Evolutionary conservation across 2,888 invertebrate genomes (phyloP).

Genomic region (Chironomus tentans): DNA sequence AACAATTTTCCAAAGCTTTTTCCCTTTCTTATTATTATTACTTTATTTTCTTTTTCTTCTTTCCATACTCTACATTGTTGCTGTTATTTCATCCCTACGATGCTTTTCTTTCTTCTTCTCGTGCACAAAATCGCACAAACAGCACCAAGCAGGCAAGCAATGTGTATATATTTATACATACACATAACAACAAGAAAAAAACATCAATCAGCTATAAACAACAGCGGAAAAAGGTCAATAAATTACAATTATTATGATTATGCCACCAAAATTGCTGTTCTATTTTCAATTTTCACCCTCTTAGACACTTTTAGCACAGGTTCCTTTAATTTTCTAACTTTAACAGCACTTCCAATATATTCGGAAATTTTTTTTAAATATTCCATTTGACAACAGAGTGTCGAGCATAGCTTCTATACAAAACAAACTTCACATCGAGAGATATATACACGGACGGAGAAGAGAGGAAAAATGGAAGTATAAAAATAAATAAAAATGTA

Average conservation of each 20-base stretch:
- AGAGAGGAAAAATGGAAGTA: conserved; percentile 18
- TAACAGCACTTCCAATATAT: background rate
- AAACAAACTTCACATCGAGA: conserved; percentile 7
- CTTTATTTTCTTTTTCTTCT: background rate
- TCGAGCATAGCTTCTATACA: background rate
- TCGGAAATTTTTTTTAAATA: background rate
- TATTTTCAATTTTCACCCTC: background rate
- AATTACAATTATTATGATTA: conserved; percentile 6
- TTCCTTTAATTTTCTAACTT: background rate
- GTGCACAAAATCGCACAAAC: too few species aligned
- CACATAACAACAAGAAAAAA: conserved; percentile 18
- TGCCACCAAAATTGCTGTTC: background rate
- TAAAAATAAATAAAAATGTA: conserved; percentile 23
- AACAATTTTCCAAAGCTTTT: background rate
- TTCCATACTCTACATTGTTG: too few species aligned
- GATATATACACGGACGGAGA: background rate
- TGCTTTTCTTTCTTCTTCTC: too few species aligned
- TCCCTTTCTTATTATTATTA: background rate
- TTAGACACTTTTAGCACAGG: background rate
- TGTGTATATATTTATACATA: background rate
- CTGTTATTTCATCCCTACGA: too few species aligned
- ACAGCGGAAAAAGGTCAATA: conserved; percentile 11
- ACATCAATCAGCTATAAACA: conserved; percentile 17
- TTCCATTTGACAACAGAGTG: background rate
- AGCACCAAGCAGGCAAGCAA: background rate